These are phyloP conservation scores for Drosophila willistoni DNA, from an alignment of 1,140 invertebrate species.

Conservation along the genomic window DNA sequence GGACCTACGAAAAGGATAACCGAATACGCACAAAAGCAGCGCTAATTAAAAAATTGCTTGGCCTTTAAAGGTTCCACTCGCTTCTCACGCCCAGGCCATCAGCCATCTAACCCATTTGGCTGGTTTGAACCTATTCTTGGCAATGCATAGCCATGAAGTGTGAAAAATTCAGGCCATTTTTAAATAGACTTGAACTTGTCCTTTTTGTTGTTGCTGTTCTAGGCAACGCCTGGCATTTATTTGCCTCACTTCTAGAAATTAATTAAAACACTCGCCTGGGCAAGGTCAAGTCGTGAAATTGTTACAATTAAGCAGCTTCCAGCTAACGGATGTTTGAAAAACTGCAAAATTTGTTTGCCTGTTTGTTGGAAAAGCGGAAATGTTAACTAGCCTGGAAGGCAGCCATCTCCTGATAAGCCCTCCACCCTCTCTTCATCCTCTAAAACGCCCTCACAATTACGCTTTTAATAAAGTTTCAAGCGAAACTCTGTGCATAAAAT, in stretches of 20 bases:
- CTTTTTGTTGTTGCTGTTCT: background rate
- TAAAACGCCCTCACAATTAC: slow-evolving; percentile 17
- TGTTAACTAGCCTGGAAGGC: slow-evolving; percentile 39
- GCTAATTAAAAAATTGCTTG: slow-evolving; percentile 68
- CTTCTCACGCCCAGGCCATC: background rate
- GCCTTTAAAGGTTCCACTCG: slow-evolving; percentile 43
- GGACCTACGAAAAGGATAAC: slow-evolving; percentile 25
- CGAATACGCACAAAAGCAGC: slow-evolving; percentile 46
- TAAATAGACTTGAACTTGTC: slow-evolving; percentile 57
- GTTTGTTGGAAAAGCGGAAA: slow-evolving; percentile 27
- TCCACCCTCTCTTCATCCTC: background rate
- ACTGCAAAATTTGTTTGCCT: slow-evolving; percentile 16
- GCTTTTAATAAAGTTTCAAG: slow-evolving; percentile 50
- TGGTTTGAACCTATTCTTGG: background rate
- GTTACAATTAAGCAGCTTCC: slow-evolving; percentile 37
- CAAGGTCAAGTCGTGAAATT: slow-evolving; percentile 55
- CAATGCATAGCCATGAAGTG: slow-evolving; percentile 50
- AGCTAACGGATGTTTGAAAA: slow-evolving; percentile 44
- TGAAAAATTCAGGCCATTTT: slow-evolving; percentile 72
- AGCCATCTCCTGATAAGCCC: background rate
- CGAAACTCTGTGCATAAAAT: slow-evolving; percentile 48
- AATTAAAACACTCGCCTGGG: slow-evolving; percentile 57
- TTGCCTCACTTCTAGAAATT: slow-evolving; percentile 59
- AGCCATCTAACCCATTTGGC: slow-evolving; percentile 3
- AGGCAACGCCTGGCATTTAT: slow-evolving; percentile 49